Base-by-base conservation (phyloP, 1,140 invertebrate species). In the Drosophila leontia region DNA sequence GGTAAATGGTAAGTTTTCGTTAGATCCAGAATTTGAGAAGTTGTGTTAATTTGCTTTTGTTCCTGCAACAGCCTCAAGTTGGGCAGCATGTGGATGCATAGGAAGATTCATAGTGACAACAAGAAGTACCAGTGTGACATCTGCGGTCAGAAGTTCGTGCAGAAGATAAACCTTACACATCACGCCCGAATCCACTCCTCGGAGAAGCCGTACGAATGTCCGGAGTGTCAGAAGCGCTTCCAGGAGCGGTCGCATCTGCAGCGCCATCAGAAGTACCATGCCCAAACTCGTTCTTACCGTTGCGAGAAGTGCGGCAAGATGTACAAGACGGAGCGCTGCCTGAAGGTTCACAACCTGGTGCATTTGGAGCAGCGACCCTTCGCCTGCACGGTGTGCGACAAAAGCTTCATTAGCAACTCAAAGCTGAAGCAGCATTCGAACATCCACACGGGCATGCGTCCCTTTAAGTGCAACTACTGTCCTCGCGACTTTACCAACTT, bases 151-250 rank as follows among this genome's bases (percentile, higher is more conserved):
- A 93, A 93, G 48, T 94, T 94, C 68, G 93, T 93, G 17, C 94
- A 94, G 69, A 94, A 94, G 78, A 92, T 92, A 17, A 94, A 94
- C 75, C 87, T 94, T 55, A 93, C 93, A 41, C 92, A 93, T 64
- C 94, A 94, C 78, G 82, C 94, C 8, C 93, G 94, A 19, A 93
- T 94, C 32, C 94, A 95, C 83, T 94, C 93, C 65, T 94, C 94
- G 11, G 93, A 94, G 59, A 95, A 95, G 83, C 95, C 95, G 0
- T 95, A 95, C 76, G 93, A 94, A 68, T 96, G 95, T 82, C 94
- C 95, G 56, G 91, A 95, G 56, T 96, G 96, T 80, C 92, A 93
- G 45, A 93, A 94, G 82, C 82, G 92, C 67, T 94, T 94, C 80
- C 93, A 93, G 70, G 94, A 94, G 72, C 93, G 93, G 62, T 94